A percentile compares a stretch with the other conserved stretches of the same genome.
These are phyloP conservation scores for Campoletis raptor DNA, from an alignment of 2,888 invertebrate genomes.

Conservation along the genomic window DNA sequence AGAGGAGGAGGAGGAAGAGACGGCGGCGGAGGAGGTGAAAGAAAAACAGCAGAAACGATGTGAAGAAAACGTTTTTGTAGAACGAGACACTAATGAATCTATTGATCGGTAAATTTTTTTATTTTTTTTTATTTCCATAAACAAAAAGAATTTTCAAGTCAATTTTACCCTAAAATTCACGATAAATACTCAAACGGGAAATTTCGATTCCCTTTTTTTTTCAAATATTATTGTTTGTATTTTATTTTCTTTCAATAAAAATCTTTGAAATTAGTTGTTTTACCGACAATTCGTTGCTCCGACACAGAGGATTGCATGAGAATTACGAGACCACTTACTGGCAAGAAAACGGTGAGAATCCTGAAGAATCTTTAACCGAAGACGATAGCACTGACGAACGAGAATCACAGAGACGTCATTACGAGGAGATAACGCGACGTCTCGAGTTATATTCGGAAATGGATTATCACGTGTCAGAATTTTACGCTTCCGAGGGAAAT, in stretches of 20 bases:
- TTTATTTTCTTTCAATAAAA: neutral
- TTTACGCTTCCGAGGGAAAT: conserved; percentile 65
- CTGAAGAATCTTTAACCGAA: conserved; percentile 55
- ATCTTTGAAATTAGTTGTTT: neutral
- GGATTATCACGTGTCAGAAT: conserved; percentile 65
- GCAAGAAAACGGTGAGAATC: conserved; percentile 54
- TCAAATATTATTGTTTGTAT: neutral
- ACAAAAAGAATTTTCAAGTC: neutral
- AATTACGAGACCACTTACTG: conserved; percentile 54
- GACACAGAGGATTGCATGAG: conserved; percentile 38
- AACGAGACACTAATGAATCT: conserved; percentile 43
- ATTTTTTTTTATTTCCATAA: neutral
- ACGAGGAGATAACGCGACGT: conserved; percentile 73
- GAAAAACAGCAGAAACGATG: neutral
- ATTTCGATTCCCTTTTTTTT: neutral
- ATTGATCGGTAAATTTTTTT: conserved; percentile 59
- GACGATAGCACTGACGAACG: conserved; percentile 58
- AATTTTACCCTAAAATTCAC: neutral
- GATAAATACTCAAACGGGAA: neutral
- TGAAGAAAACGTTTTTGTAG: conserved; percentile 35
- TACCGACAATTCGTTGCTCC: neutral
- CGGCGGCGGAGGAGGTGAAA: neutral
- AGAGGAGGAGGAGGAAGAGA: conserved; percentile 21
- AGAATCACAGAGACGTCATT: conserved; percentile 57
- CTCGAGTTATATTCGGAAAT: conserved; percentile 69